Conservation (phyloP, 2,113 vertebrate genomes). For the Ammodramus savannarum region DNA sequence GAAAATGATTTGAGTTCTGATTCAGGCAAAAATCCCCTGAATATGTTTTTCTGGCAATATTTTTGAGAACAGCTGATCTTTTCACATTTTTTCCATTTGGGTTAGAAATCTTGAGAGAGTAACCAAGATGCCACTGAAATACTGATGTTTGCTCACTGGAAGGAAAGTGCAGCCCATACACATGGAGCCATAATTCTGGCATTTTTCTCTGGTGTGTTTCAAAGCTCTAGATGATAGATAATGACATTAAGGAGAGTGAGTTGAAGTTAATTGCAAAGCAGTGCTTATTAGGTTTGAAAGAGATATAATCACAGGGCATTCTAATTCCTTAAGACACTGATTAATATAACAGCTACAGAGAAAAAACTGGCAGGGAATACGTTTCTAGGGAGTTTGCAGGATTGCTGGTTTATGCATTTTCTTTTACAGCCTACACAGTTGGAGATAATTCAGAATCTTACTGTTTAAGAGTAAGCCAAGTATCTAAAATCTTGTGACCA, state of each 20-base stretch:
- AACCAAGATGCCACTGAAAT: constrained; percentile 43
- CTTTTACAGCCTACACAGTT: constrained; percentile 69
- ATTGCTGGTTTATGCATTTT: constrained; percentile 70
- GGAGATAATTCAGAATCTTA: constrained; percentile 67
- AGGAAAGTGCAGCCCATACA: not conserved
- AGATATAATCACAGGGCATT: constrained; percentile 46
- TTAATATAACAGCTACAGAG: constrained; percentile 64
- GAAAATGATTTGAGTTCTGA: constrained; percentile 12
- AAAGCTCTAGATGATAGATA: not conserved
- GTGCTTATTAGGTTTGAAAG: constrained; percentile 52
- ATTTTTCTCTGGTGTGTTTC: not conserved
- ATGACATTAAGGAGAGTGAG: constrained; percentile 26
- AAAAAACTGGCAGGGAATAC: constrained; percentile 47
- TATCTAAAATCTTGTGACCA: constrained; percentile 67
- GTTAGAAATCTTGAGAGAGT: constrained; percentile 5
- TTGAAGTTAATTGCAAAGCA: constrained; percentile 46
- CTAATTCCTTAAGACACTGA: constrained; percentile 64
- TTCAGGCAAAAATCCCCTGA: constrained; percentile 30
- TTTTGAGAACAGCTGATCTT: constrained; percentile 59
- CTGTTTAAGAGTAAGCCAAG: constrained; percentile 66
- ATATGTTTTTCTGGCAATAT: constrained; percentile 41
- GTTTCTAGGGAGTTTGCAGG: constrained; percentile 64
- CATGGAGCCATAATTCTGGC: not conserved
- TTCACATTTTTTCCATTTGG: constrained; percentile 54
- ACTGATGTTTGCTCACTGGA: constrained; percentile 3